phyloP scores from a whole-genome alignment of 2,797 vertebrate genomes.

The Sebastes ruberrimus region DNA sequence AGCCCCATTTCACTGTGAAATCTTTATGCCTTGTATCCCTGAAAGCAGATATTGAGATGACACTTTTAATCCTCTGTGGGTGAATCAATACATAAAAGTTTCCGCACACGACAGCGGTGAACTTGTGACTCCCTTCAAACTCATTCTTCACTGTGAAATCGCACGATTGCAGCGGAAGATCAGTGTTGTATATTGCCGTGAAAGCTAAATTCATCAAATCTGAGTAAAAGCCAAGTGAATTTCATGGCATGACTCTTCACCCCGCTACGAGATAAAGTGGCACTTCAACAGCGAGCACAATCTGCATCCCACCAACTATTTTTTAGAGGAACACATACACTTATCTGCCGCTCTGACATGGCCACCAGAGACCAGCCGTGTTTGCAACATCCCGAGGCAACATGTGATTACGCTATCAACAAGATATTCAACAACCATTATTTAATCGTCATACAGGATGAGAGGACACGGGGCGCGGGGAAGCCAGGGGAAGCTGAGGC shows the following conservation, averaged over 20 bases:
- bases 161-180: not conserved
- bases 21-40: not conserved
- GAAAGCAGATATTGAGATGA: slow-evolving; percentile 1
- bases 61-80: not conserved
- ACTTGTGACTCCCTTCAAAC: slow-evolving; percentile 12
- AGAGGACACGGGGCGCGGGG: not conserved
- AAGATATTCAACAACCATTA: slow-evolving; percentile 54
- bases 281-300: slow-evolving; percentile 16
- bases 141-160: not conserved
- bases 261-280: slow-evolving; percentile 13
- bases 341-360: slow-evolving; percentile 24
- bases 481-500: not conserved
- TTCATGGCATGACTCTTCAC: slow-evolving; percentile 22
- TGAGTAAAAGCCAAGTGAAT: slow-evolving; percentile 20
- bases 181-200: not conserved
- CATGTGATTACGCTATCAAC: slow-evolving; percentile 61
- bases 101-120: slow-evolving; percentile 1
- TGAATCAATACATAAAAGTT: not conserved
- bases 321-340: slow-evolving; percentile 12
- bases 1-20: not conserved
- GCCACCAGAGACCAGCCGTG: slow-evolving; percentile 35
- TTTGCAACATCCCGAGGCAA: slow-evolving; percentile 38
- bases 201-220: slow-evolving; percentile 32
- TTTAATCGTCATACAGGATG: slow-evolving; percentile 59
- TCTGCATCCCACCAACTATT: slow-evolving; percentile 22